Evolutionary conservation across 2,113 vertebrate genomes (phyloP), one percentile per base, ranked within the genome.

Genomic region (Otocyon megalotis): DNA sequence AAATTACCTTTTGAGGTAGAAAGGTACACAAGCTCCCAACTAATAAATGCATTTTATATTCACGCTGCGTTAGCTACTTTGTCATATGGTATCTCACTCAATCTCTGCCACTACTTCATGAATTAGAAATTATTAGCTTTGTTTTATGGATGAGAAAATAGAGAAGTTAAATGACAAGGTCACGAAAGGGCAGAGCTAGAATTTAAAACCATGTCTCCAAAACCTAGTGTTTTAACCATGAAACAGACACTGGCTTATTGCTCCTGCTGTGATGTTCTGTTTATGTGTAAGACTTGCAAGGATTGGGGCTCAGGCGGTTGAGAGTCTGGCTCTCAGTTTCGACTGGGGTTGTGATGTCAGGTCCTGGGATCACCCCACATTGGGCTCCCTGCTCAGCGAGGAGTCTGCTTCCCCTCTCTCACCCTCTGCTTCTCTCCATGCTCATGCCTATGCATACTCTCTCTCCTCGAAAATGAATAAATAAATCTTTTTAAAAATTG

Each of bases 101-200:
- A 26, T 88, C n/a, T 28, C 50, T 50, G 24, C 35, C n/a, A 15
- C 60, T 62, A 62, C 3, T 43, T 13, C 26, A 30, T 12, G 48
- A 81, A 94, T 35, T 8, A 81, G 19, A 88, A 88, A 72, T 32
- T 30, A 60, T 86, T 43, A 80, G 37, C n/a, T 94, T 94, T 63
- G 84, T 32, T 94, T 84, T 69, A 69, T 58, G 56, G 13, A 58
- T 63, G 26, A 93, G 14, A 93, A 80, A 94, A 95, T 15, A 86
- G 58, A 88, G 9, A 80, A 37, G 50, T 87, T 71, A 92, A 81
- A 74, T 72, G 48, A 67, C 35, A 94, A 92, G 43, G 30, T 69
- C 24, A 93, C 11, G 56, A 83, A 74, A 74, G 37, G 24, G 79
- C n/a, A 79, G n/a, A 94, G 12, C 15, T 71, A 74, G 56, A 90